Evolutionary conservation across 1,140 invertebrate species (phyloP), one percentile per base, ranked within the genome.

Genomic region (Eriosoma lanigerum): DNA sequence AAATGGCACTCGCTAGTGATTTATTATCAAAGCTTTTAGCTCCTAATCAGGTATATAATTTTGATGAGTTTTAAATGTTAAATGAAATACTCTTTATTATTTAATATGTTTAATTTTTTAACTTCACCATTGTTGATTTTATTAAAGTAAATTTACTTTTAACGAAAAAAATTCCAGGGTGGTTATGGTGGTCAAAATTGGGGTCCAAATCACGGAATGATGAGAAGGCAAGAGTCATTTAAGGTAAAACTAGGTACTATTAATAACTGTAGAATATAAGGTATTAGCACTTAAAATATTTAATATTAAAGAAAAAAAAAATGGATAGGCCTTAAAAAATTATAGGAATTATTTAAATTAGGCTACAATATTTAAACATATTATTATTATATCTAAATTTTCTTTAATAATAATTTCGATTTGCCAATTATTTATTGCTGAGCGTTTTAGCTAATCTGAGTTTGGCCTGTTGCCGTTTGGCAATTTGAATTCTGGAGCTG

Each of bases 401-500:
- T 78, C 75, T 78, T n/a, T 60, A 62, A 62, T 62, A 60, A 78
- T 78, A 13, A 62, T 78, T 78, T 78, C 75, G 75, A 78, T 78
- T 46, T 78, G 75, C 75, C 75, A 50, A 78, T 78, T 78, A 78
- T 78, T 58, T 78, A 60, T 78, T 78, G 54, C 54, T 78, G 75
- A 78, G 75, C 75, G 54, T 78, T 78, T 78, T 78, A 78, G 75
- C 75, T 78, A 78, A 60, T 78, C 56, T 78, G 75, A 78, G 56
- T 78, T 78, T 78, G 75, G 75, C 75, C 75, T 78, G 75, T 78
- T 78, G 75, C 75, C 75, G 52, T 78, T 38, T 78, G 75, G 75
- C 75, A 78, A 78, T 78, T 78, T 46, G 75, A 78, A 78, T 78
- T 78, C 75, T 78, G 75, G 75, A 78, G 56, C 75, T 78, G 75